These are phyloP conservation scores for Etheostoma spectabile DNA, from an alignment of 2,113 vertebrate genomes.

Conservation along the genomic window DNA sequence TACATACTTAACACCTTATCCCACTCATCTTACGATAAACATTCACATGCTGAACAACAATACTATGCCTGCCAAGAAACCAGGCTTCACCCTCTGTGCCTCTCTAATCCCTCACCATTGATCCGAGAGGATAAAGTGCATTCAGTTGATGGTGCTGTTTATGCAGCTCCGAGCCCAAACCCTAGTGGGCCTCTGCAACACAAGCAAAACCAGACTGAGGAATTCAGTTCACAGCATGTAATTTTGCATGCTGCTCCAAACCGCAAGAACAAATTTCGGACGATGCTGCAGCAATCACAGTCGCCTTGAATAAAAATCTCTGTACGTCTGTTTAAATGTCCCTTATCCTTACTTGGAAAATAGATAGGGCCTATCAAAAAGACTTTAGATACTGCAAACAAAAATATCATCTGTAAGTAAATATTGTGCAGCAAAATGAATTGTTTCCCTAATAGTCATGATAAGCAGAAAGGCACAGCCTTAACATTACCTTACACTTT, in stretches of 20 bases:
- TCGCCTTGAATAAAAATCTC: conserved; percentile 52
- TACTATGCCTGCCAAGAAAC: conserved; percentile 12
- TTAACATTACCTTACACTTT: not conserved
- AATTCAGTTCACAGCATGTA: conserved; percentile 56
- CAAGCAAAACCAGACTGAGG: conserved; percentile 54
- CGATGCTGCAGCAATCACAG: conserved; percentile 12
- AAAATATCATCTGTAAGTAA: conserved; percentile 9
- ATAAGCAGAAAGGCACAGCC: not conserved
- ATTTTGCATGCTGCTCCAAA: conserved; percentile 32
- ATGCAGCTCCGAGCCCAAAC: conserved; percentile 15
- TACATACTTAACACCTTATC: not conserved
- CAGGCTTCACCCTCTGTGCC: not conserved
- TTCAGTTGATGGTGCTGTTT: conserved; percentile 36
- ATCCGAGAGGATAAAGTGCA: conserved; percentile 50
- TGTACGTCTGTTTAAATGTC: conserved; percentile 5
- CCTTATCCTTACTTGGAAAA: conserved; percentile 3
- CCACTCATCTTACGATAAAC: not conserved
- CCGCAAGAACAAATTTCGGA: conserved; percentile 37
- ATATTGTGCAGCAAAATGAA: not conserved
- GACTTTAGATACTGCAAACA: not conserved
- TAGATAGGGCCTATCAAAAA: conserved; percentile 33
- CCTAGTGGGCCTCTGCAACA: conserved; percentile 56
- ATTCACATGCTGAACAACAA: conserved; percentile 17
- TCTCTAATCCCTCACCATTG: conserved; percentile 45
- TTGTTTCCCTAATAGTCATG: not conserved